These are phyloP conservation scores for Augiades crinisus DNA, from an alignment of 2,888 invertebrate species.

Conservation along the genomic window DNA sequence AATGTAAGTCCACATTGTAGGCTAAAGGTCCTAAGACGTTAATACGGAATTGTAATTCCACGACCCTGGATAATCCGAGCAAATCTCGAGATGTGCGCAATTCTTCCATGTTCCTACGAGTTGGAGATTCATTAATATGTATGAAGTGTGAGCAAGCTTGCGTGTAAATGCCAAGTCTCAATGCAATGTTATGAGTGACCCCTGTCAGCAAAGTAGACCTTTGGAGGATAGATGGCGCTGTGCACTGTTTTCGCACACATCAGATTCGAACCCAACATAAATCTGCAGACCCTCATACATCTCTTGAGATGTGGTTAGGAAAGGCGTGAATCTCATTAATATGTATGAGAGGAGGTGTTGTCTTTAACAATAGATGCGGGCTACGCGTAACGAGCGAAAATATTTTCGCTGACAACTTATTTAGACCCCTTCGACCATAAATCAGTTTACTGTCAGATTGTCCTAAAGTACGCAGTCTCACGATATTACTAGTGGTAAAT, in stretches of 20 bases:
- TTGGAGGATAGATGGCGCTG: conserved; percentile 55
- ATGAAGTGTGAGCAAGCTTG: conserved; percentile 53
- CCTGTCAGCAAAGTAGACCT: conserved; percentile 62
- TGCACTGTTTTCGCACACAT: conserved; percentile 54
- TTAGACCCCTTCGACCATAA: background rate
- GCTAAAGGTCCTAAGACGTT: conserved; percentile 7
- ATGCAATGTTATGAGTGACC: conserved; percentile 59
- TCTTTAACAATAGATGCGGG: conserved; percentile 40
- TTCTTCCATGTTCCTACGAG: conserved; percentile 41
- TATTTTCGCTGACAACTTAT: conserved; percentile 27
- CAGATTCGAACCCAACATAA: conserved; percentile 55
- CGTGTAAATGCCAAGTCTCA: conserved; percentile 47
- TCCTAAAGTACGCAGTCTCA: no score
- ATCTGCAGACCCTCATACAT: conserved; percentile 56
- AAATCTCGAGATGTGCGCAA: conserved; percentile 43
- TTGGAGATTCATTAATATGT: conserved; percentile 56
- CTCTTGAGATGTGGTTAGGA: conserved; percentile 48
- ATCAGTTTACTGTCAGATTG: background rate
- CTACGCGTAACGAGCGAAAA: conserved; percentile 17
- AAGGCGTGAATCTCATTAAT: conserved; percentile 50
- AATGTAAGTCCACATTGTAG: background rate
- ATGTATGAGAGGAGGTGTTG: conserved; percentile 44
- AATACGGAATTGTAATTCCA: conserved; percentile 7
- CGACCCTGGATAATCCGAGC: conserved; percentile 29
- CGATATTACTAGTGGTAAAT: no score